Evolutionary conservation across 2,113 vertebrate genomes (phyloP).

Genomic region (Syngnathus scovelli): DNA sequence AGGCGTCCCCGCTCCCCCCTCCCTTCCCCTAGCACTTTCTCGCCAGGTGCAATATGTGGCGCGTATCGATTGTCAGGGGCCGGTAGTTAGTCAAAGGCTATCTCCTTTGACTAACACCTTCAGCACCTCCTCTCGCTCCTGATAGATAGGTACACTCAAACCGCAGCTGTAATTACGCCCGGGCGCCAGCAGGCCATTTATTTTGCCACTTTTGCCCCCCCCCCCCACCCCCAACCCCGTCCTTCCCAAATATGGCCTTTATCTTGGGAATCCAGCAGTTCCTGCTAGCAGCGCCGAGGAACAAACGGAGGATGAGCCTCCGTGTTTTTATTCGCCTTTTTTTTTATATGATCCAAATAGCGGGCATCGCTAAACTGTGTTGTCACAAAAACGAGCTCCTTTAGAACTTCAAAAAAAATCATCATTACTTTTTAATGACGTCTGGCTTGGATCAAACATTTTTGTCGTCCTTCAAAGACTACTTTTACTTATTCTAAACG

Average conservation of each 20-base stretch:
- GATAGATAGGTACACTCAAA: conserved; percentile 97
- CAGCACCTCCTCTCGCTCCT: conserved; percentile 54
- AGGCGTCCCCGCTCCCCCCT: conserved; percentile 71
- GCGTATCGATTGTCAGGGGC: conserved; percentile 90
- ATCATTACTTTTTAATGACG: too few species aligned
- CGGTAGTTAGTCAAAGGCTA: conserved; percentile 99
- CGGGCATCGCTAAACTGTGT: not conserved
- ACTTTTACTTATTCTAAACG: not conserved
- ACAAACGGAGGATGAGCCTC: conserved; percentile 69
- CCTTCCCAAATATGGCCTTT: conserved; percentile 81
- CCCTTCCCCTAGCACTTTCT: conserved; percentile 38
- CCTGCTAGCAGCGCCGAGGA: conserved; percentile 86
- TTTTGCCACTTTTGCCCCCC: conserved; percentile 88
- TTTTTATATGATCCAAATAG: not conserved
- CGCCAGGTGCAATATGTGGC: conserved; percentile 85
- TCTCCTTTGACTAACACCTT: conserved; percentile 98
- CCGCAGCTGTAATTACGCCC: conserved; percentile 97
- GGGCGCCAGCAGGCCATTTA: conserved; percentile 91
- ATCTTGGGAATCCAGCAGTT: conserved; percentile 90
- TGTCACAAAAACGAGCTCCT: too few species aligned
- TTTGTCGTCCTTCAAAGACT: not conserved
- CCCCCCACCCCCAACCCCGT: conserved; percentile 55
- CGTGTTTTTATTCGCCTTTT: not conserved
- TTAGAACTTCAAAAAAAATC: too few species aligned
- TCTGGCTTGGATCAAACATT: not conserved